phyloP scores from a whole-genome alignment of 1,140 invertebrate genomes.

The Paralvinella palmiformis region DNA sequence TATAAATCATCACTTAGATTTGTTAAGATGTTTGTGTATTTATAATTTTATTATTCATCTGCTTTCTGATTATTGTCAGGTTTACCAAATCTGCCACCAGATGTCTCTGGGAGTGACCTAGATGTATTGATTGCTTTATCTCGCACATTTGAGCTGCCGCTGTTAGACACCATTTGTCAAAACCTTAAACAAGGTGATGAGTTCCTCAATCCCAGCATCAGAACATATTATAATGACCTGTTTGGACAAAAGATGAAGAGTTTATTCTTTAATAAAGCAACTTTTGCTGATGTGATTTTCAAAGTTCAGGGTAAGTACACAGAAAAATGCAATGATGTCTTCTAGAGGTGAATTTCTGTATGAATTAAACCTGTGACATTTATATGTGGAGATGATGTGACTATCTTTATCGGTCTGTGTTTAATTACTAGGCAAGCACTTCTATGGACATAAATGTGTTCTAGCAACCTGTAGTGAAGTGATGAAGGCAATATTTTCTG shows the following conservation, averaged over 20 bases:
- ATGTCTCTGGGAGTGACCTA: constrained; percentile 23
- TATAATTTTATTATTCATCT: too few species aligned
- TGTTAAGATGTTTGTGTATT: too few species aligned
- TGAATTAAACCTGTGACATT: too few species aligned
- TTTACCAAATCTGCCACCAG: constrained; percentile 30
- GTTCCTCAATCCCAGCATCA: constrained; percentile 45
- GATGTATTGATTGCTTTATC: constrained; percentile 30
- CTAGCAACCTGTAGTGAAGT: too few species aligned
- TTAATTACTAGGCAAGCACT: too few species aligned
- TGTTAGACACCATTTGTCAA: constrained; percentile 34
- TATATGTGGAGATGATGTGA: too few species aligned
- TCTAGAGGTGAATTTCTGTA: not conserved
- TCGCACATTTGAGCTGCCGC: constrained; percentile 31
- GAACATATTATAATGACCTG: constrained; percentile 41
- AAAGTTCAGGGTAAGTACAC: constrained; percentile 31
- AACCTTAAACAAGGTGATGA: constrained; percentile 38
- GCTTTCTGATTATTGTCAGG: too few species aligned
- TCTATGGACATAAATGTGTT: too few species aligned
- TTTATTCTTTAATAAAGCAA: constrained; percentile 34
- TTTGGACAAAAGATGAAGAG: constrained; percentile 38
- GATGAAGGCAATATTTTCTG: too few species aligned
- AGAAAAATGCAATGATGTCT: not conserved
- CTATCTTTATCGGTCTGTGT: too few species aligned
- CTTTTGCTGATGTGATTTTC: constrained; percentile 35
- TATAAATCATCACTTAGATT: too few species aligned